Evolutionary conservation across 2,113 vertebrate genomes (phyloP).

Genomic region (Puntigrus tetrazona): DNA sequence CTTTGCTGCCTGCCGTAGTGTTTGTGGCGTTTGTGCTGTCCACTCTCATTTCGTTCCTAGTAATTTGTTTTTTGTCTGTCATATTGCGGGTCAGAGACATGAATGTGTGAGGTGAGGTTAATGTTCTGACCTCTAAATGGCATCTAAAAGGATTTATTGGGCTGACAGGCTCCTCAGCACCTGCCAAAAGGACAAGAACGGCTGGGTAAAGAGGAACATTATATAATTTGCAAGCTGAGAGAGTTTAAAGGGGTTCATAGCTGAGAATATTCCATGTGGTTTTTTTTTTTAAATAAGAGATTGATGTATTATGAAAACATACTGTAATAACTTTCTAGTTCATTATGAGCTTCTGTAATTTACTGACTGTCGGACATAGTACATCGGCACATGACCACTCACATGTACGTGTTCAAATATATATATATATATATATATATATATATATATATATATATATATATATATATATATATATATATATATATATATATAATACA

Average conservation of each 20-base stretch:
- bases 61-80: slow-evolving; percentile 35
- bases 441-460: too few species aligned
- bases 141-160: slow-evolving; percentile 49
- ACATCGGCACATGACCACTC: not conserved
- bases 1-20: slow-evolving; percentile 44
- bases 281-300: not conserved
- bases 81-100: slow-evolving; percentile 6
- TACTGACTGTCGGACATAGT: not conserved
- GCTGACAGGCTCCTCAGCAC: not conserved
- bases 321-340: not conserved
- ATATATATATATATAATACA: too few species aligned
- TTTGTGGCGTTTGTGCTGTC: slow-evolving; percentile 12
- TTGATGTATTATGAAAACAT: not conserved
- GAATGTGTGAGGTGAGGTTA: slow-evolving; percentile 41
- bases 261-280: not conserved
- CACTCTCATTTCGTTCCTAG: not conserved
- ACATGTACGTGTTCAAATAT: not conserved
- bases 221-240: not conserved
- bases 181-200: not conserved
- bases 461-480: too few species aligned
- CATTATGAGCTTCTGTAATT: not conserved
- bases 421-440: too few species aligned
- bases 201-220: not conserved
- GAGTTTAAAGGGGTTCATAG: slow-evolving; percentile 5
- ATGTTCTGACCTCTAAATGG: slow-evolving; percentile 56